These are phyloP conservation scores for Phenganax marumi DNA, from an alignment of 92 coral and sea anemone genomes.

Conservation along the genomic window DNA sequence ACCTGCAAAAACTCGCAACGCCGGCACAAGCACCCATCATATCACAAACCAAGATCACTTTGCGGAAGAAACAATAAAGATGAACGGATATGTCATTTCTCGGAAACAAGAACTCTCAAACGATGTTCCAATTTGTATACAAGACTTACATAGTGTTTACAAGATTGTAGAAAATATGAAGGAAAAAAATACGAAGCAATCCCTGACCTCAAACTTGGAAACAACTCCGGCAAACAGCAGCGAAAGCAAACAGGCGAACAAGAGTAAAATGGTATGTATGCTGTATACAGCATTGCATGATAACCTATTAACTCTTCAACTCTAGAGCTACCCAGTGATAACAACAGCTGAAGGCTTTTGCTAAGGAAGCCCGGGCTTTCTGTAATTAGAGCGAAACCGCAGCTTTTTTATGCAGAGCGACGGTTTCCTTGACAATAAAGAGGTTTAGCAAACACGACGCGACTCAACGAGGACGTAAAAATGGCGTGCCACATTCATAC, in stretches of 20 bases:
- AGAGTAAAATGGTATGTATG: constrained; percentile 15
- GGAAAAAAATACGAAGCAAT: neutral
- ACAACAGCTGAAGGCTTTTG: no score
- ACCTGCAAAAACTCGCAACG: neutral
- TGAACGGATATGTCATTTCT: neutral
- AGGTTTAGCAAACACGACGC: no score
- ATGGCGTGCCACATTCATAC: no score
- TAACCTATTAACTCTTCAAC: no score
- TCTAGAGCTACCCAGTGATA: no score
- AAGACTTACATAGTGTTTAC: neutral
- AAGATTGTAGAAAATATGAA: constrained; percentile 5
- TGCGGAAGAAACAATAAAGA: neutral
- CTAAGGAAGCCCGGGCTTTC: no score
- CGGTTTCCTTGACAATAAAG: no score
- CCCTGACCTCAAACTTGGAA: neutral
- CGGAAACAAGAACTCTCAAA: constrained; percentile 3
- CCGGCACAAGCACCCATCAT: neutral
- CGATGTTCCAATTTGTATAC: neutral
- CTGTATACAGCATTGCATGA: no score
- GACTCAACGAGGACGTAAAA: no score
- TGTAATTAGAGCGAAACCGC: no score
- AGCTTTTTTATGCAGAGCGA: no score
- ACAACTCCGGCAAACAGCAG: neutral
- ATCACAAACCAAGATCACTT: neutral
- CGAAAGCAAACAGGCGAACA: constrained; percentile 1